phyloP scores from a whole-genome alignment of 2,888 invertebrate genomes.

The Conops quadrifasciatus region DNA sequence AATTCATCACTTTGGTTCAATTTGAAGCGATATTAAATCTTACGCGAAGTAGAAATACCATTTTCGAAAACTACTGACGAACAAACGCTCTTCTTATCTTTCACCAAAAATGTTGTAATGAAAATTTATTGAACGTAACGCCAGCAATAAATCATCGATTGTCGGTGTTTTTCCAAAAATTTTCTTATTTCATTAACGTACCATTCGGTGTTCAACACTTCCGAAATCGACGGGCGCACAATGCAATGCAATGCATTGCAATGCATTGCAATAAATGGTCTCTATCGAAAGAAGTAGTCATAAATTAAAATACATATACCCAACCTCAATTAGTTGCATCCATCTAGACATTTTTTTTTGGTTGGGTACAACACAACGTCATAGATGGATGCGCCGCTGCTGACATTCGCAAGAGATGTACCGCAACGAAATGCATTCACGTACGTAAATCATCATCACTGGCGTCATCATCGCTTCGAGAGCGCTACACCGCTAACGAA shows the following conservation, averaged over 20 bases:
- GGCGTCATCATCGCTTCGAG: neutral
- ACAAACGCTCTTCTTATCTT: no score
- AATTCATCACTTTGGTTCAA: no score
- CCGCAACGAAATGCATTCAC: constrained; percentile 22
- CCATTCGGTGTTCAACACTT: constrained; percentile 7
- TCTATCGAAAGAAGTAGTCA: constrained; percentile 16
- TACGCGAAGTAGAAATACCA: no score
- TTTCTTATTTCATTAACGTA: neutral
- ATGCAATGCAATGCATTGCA: neutral
- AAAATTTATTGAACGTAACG: neutral
- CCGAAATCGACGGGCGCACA: neutral
- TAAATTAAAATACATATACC: constrained; percentile 21
- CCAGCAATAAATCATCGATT: neutral
- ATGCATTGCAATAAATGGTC: constrained; percentile 15
- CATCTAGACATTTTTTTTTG: neutral
- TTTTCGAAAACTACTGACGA: no score
- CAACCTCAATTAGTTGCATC: constrained; percentile 15
- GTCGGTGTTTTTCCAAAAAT: neutral
- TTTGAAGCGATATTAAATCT: no score
- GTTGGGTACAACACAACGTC: neutral
- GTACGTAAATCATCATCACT: constrained; percentile 25
- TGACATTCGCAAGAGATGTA: neutral
- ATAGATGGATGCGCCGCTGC: neutral
- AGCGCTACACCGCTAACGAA: no score
- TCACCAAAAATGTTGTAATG: no score